Conservation (phyloP, 2,888 invertebrate genomes). For the Lordiphosa andalusiaca region DNA sequence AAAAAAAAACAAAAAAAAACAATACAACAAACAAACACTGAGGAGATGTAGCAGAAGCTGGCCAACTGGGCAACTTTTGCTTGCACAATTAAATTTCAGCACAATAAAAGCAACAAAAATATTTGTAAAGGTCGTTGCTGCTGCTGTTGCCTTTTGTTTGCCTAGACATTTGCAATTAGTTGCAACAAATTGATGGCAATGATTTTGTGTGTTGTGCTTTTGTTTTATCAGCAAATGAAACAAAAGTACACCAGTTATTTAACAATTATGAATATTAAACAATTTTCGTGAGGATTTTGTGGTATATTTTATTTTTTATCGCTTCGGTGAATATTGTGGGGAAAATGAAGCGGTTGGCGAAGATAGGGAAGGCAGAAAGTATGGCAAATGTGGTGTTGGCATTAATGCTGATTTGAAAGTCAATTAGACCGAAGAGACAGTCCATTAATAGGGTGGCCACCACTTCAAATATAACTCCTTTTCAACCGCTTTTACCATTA, state of each 20-base stretch:
- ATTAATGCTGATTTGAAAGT: too few relatives aligned
- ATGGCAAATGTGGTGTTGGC: too few relatives aligned
- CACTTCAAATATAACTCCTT: too few relatives aligned
- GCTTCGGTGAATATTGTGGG: background rate
- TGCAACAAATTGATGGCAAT: conserved; percentile 61
- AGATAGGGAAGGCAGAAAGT: background rate
- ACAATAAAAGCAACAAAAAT: conserved; percentile 17
- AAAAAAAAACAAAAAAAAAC: conserved; percentile 18
- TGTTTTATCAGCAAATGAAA: conserved; percentile 21
- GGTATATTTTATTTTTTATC: background rate
- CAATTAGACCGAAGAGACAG: too few relatives aligned
- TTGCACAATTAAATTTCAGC: conserved; percentile 59
- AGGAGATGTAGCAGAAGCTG: conserved; percentile 20
- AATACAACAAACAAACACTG: conserved; percentile 18
- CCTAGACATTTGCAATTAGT: conserved; percentile 53
- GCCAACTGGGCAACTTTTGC: conserved; percentile 52
- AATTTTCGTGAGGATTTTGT: conserved; percentile 15
- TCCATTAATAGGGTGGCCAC: too few relatives aligned
- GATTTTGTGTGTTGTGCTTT: conserved; percentile 31
- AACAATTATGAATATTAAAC: conserved; percentile 38
- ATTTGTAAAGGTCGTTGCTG: conserved; percentile 43
- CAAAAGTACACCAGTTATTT: conserved; percentile 22
- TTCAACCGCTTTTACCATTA: too few relatives aligned
- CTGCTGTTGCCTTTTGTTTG: conserved; percentile 42
- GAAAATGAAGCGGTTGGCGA: background rate